These are phyloP conservation scores for Pelecanus crispus DNA, from an alignment of 2,113 vertebrate genomes.

Conservation along the genomic window DNA sequence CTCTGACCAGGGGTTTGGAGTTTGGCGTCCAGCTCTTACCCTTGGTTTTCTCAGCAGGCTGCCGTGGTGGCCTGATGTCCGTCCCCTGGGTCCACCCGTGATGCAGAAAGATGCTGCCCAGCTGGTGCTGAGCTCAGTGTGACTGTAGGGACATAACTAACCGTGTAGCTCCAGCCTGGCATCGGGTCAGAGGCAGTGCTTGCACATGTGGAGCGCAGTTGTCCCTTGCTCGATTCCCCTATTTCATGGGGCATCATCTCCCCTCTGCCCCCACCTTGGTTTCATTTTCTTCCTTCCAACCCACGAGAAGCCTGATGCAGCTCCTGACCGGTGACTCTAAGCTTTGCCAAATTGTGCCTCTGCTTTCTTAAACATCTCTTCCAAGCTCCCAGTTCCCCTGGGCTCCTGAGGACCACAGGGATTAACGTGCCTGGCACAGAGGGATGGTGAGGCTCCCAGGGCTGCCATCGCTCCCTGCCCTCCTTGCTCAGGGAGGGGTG, in stretches of 20 bases:
- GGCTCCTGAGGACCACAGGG: rapidly evolving
- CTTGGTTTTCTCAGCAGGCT: neutral
- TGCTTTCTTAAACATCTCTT: neutral
- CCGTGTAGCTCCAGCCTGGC: neutral
- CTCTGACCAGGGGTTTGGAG: neutral
- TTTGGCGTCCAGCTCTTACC: neutral
- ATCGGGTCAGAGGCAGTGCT: neutral
- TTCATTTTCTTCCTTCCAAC: neutral
- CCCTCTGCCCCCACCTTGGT: neutral
- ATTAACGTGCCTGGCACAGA: neutral
- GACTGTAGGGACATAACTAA: neutral
- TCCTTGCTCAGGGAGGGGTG: rapidly evolving
- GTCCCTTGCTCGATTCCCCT: neutral
- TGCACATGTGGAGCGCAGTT: too few relatives aligned
- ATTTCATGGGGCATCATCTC: neutral
- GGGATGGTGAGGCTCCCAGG: neutral
- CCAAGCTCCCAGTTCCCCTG: neutral
- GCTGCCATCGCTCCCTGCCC: neutral
- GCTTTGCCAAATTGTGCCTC: neutral
- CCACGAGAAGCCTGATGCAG: neutral
- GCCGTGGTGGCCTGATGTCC: neutral
- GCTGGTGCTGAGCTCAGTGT: neutral
- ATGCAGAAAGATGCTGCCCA: neutral
- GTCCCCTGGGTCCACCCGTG: rapidly evolving
- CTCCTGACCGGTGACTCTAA: neutral